phyloP scores from a whole-genome alignment of 2,113 vertebrate genomes.

The Albula glossodonta region DNA sequence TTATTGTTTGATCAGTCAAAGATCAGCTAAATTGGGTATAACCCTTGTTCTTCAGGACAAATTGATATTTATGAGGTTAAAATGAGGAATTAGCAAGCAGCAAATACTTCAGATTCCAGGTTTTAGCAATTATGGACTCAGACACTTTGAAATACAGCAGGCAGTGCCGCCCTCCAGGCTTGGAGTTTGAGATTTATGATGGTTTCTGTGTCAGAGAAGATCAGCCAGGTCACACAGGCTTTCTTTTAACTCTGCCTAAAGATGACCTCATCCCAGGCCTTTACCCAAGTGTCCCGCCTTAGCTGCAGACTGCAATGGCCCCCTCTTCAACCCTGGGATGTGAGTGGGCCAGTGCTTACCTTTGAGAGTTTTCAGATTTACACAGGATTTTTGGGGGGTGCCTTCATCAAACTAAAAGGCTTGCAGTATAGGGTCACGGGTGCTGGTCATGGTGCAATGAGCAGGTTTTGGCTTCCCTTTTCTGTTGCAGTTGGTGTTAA shows the following conservation, averaged over 20 bases:
- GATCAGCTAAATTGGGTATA: no score
- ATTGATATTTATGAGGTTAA: no score
- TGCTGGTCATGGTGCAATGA: not conserved
- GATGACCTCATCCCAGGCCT: slow-evolving; percentile 32
- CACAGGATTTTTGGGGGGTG: not conserved
- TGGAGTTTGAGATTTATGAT: no score
- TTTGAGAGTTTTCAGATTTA: not conserved
- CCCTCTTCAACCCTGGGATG: slow-evolving; percentile 50
- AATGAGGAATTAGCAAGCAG: no score
- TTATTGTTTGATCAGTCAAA: no score
- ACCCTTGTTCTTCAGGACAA: no score
- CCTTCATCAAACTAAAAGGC: not conserved
- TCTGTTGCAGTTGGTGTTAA: not conserved
- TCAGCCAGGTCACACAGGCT: not conserved
- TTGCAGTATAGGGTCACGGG: not conserved
- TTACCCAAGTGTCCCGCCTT: slow-evolving; percentile 28
- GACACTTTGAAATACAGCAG: no score
- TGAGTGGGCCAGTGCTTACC: slow-evolving; percentile 48
- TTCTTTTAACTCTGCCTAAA: slow-evolving; percentile 46
- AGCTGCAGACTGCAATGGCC: slow-evolving; percentile 54
- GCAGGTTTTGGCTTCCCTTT: not conserved
- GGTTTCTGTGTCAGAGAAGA: no score
- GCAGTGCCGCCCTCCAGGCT: no score
- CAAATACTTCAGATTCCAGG: no score
- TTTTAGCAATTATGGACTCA: no score